Base-by-base conservation (phyloP, 2,113 vertebrate genomes). In the Phylloscopus whistleri region DNA sequence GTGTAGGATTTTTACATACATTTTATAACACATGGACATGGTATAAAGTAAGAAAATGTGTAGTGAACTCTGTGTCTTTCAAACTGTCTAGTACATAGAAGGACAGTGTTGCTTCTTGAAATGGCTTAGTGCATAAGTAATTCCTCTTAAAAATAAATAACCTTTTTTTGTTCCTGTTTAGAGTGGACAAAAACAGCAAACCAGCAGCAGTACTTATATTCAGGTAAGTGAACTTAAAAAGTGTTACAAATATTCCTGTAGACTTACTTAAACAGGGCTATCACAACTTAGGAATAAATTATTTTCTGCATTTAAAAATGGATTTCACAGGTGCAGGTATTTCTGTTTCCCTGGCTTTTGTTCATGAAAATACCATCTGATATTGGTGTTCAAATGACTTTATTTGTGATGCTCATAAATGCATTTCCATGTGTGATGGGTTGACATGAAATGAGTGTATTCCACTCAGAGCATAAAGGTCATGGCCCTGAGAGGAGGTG, bases 111-210 rank as follows among this genome's bases (percentile, higher is more conserved):
- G 19, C 4, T 79, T 62, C 66, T 69, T 68, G 44, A 91, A 64
- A 79, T 48, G 17, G n/a, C 11, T 35, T 64, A 48, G 10, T 58
- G 15, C 1, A 2, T 39, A 82, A 88, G 35, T 2, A 68, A 44
- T 49, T 75, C 7, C 27, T 64, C 20, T 75, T 52, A 59, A 60
- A 78, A 72, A 27, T n/a, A 59, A 89, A 15, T 56, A 52, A 62
- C 6, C 0, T 8, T 9, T 60, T 53, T 27, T 79, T 78, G 5
- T 62, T 51, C 11, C 43, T 74, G 0, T 55, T 23, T 59, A 96
- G 96, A 28, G 12, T 84, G 96, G 94, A 44, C 95, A 93, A 81
- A 89, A 22, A 31, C 89, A 93, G 27, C 95, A 95, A 56, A 48
- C 59, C 43, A 93, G 91, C 48, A 89, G 94, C 44, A 55, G 46